Conservation (phyloP, 2,888 invertebrate genomes). For the Luperina nickerlii region DNA sequence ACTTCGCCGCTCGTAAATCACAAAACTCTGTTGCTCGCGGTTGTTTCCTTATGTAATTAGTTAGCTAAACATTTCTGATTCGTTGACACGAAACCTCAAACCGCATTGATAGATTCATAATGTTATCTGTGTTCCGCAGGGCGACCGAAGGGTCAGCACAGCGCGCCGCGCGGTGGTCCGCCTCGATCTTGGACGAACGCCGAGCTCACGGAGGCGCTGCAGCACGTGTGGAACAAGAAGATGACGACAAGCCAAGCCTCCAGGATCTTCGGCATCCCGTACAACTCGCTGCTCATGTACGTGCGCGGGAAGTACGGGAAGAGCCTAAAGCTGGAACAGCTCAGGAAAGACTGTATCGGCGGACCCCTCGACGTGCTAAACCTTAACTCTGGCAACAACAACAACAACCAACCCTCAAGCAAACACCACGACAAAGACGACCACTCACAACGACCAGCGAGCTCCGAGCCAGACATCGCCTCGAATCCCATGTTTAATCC, state of each 20-base stretch:
- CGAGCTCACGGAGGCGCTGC: slow-evolving; percentile 96
- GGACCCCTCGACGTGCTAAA: slow-evolving; percentile 94
- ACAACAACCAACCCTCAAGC: slow-evolving; percentile 89
- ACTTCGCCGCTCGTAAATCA: slow-evolving; percentile 83
- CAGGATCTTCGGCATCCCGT: slow-evolving; percentile 97
- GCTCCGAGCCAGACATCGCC: slow-evolving; percentile 92
- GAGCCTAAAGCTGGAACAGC: slow-evolving; percentile 96
- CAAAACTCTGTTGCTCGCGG: slow-evolving; percentile 70
- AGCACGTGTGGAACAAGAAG: slow-evolving; percentile 98
- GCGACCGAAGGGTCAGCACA: slow-evolving; percentile 97
- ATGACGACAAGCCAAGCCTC: slow-evolving; percentile 98
- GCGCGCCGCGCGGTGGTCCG: slow-evolving; percentile 97
- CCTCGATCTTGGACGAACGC: slow-evolving; percentile 98
- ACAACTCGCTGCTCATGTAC: slow-evolving; percentile 97
- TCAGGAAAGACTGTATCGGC: slow-evolving; percentile 96
- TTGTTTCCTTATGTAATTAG: slow-evolving; percentile 82
- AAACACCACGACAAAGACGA: slow-evolving; percentile 91
- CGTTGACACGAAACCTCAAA: slow-evolving; percentile 70
- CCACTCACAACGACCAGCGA: slow-evolving; percentile 91
- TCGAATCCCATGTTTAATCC: slow-evolving; percentile 94
- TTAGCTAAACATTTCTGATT: slow-evolving; percentile 76
- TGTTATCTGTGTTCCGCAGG: slow-evolving; percentile 85
- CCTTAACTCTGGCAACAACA: slow-evolving; percentile 91
- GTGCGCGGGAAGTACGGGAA: slow-evolving; percentile 98
- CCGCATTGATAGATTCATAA: slow-evolving; percentile 58